Evolutionary conservation across 2,888 invertebrate genomes (phyloP).

Genomic region (Sipha maydis): DNA sequence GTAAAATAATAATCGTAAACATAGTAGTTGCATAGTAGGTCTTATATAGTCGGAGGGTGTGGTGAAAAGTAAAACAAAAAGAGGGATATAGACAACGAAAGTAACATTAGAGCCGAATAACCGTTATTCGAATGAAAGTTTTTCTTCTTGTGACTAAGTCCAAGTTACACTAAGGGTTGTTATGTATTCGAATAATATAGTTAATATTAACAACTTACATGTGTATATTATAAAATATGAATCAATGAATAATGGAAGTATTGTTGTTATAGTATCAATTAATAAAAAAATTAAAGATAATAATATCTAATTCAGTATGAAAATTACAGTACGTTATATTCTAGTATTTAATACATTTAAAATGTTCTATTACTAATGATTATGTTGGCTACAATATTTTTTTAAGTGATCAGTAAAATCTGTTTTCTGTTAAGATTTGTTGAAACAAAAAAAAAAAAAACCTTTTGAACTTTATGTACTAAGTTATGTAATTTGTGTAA

Average conservation of each 20-base stretch:
- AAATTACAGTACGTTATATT: no score
- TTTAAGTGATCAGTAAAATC: no score
- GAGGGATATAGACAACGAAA: neutral
- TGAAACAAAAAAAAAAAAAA: no score
- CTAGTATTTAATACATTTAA: no score
- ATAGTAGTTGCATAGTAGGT: slow-evolving; percentile 6
- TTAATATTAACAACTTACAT: neutral
- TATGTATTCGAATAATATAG: neutral
- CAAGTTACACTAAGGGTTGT: neutral
- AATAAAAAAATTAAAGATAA: no score
- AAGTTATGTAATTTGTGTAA: no score
- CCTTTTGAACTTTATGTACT: no score
- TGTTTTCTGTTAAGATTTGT: no score
- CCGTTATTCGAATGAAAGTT: slow-evolving; percentile 48
- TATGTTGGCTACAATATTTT: no score
- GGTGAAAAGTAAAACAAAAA: slow-evolving; percentile 46
- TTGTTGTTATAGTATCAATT: no score
- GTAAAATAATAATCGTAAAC: slow-evolving; percentile 60
- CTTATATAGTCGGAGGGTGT: slow-evolving; percentile 14
- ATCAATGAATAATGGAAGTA: neutral
- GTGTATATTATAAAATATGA: neutral
- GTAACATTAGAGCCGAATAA: slow-evolving; percentile 43
- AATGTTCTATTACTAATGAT: no score
- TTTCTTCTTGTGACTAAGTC: neutral
- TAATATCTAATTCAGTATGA: no score